Base-by-base conservation (phyloP, 2,113 vertebrate genomes). In the Maccullochella peelii region DNA sequence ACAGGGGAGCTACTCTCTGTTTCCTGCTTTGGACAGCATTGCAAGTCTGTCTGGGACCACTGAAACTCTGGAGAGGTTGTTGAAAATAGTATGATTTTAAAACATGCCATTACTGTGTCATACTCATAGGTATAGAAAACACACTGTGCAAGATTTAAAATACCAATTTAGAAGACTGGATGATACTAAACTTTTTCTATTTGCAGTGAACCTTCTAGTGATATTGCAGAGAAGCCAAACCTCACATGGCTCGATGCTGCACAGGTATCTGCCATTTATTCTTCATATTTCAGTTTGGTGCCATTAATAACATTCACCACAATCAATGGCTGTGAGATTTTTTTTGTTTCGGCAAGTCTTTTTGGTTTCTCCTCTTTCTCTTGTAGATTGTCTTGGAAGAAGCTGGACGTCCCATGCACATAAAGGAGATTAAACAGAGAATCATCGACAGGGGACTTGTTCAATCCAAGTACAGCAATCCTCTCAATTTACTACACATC, bases 231-330 rank as follows among this genome's bases (percentile, higher is more conserved):
- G 83, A 96, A 96, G 77, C 96, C 95, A 8, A 96, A 96, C 71
- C 95, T 96, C 25, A 96, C 96, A 0, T 96, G 96, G 96, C 94
- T 96, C 0, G 96, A 96, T 89, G 96, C 96, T 79, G 96, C 96
- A 49, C 96, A 96, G 95, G 96, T 96, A 85, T 38, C 8, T 52
- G 4, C 5, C 25, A 47, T 38, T 63, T 83, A 20, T 70, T 59
- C 0, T 8, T 76, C 1, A 44, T 12, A 18, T 27, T 58, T 59
- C 1, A 61, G 1, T 70, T 20, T 30, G 6, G 7, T 38, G 5
- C 63, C 59, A 36, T 61, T 49, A 23, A 30, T 40, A 49, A 38
- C 4, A 15, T 62, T 61, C 6, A 6, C 14, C 20, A 54, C 7
- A 2, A 20, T 62, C 3, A 2, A n/a, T 16, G 73, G 18, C 9